Evolutionary conservation across 2,113 vertebrate species (phyloP).

Genomic region (Siphamia tubifer): DNA sequence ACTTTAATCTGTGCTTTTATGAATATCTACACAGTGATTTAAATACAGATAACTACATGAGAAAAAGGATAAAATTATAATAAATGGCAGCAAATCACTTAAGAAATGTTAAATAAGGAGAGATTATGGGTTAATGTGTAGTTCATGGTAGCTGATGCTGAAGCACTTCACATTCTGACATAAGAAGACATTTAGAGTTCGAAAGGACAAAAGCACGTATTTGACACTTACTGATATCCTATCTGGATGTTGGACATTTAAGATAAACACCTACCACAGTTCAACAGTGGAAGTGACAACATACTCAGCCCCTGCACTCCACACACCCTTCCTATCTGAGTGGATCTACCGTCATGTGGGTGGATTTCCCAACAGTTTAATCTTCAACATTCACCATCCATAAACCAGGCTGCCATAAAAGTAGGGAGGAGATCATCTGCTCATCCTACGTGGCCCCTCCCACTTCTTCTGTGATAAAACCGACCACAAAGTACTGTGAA

Average conservation of each 20-base stretch:
- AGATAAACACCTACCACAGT: conserved; percentile 5
- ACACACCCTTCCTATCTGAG: background rate
- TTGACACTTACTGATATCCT: background rate
- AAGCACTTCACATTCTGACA: background rate
- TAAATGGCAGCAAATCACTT: too few relatives aligned
- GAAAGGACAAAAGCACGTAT: background rate
- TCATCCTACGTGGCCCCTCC: background rate
- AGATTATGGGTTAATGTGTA: background rate
- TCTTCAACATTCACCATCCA: conserved; percentile 54
- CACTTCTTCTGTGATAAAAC: background rate
- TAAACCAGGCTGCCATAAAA: conserved; percentile 19
- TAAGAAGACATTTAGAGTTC: background rate
- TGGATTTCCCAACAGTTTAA: conserved; percentile 51
- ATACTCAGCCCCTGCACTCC: background rate
- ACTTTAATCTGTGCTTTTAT: too few relatives aligned
- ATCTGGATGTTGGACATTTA: background rate
- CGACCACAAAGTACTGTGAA: too few relatives aligned
- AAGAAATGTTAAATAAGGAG: too few relatives aligned
- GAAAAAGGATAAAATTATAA: too few relatives aligned
- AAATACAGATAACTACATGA: too few relatives aligned
- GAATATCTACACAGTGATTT: too few relatives aligned
- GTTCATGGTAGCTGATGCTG: background rate
- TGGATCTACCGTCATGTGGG: background rate
- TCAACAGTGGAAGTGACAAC: background rate
- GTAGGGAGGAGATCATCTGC: background rate